These are phyloP conservation scores for Protobothrops flavoviridis DNA, from an alignment of 2,113 vertebrate species.

Conservation along the genomic window DNA sequence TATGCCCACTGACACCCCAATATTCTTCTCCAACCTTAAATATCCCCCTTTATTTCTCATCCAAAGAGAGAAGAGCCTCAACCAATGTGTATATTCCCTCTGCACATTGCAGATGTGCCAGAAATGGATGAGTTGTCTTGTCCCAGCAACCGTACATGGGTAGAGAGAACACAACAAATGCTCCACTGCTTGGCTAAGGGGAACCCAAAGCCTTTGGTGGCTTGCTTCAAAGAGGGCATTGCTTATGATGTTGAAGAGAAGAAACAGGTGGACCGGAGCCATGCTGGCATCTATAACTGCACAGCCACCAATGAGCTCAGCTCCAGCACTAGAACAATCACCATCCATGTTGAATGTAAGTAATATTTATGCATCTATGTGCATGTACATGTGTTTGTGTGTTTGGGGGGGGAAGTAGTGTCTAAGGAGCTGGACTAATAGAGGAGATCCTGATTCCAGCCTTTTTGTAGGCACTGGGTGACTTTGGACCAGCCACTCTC, in stretches of 20 bases:
- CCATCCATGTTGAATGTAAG: conserved; percentile 66
- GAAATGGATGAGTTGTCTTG: conserved; percentile 59
- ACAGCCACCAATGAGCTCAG: conserved; percentile 55
- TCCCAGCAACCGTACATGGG: conserved; percentile 57
- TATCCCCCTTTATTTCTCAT: not conserved
- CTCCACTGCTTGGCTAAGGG: conserved; percentile 52
- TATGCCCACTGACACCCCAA: not conserved
- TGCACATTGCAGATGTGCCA: conserved; percentile 53
- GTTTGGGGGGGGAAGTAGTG: not conserved
- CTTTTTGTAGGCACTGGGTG: not conserved
- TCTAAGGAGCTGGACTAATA: not conserved
- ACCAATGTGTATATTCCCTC: conserved; percentile 16
- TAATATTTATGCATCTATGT: not conserved
- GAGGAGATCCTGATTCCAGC: not conserved
- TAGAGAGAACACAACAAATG: conserved; percentile 42
- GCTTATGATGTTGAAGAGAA: conserved; percentile 16
- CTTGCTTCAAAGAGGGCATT: conserved; percentile 29
- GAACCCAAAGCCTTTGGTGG: conserved; percentile 47
- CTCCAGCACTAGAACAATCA: conserved; percentile 39
- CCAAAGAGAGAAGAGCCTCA: conserved; percentile 31
- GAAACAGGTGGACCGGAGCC: conserved; percentile 42
- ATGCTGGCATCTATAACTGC: conserved; percentile 55
- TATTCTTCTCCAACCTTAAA: conserved; percentile 11
- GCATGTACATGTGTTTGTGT: not conserved
- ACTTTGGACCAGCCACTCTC: not conserved